Base-by-base conservation (phyloP, 2,888 invertebrate genomes). In the Tortricodes alternella region DNA sequence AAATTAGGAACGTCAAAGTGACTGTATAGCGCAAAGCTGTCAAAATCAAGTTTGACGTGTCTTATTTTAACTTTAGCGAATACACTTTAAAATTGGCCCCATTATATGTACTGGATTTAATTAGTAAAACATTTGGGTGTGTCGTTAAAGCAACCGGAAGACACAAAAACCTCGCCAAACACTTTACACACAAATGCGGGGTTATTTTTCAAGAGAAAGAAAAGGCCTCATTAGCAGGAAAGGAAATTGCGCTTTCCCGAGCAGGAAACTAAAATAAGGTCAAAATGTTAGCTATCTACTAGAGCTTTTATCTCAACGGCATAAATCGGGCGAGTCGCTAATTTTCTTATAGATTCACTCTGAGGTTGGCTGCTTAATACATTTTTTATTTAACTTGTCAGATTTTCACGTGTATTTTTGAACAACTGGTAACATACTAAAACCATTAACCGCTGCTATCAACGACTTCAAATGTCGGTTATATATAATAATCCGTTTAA, bases 151-250 rank as follows among this genome's bases (percentile, higher is more conserved):
- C 34, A 46, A 59, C 58, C 53, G 50, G 58, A 61, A 61, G 53
- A 51, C 49, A 51, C 52, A 58, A 64, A 63, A 61, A 61, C 53
- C 44, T 63, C 62, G 61, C 62, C 59, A 60, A 64, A 64, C 69
- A 68, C 66, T 70, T 66, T 66, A 67, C 62, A 66, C 66, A 70
- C 66, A 70, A 74, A 76, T 76, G 75, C 72, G 71, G 70, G 71
- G 73, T 46, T 50, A 50, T 50, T 51, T 51, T 51, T 56, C 49
- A 50, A 76, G 74, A 70, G 76, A 80, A 80, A 88, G 85, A 83
- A 85, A 84, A 81, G 80, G 76, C 74, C 86, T 89, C 89, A 87
- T 89, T 89, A 89, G 85, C 76, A 85, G 81, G 83, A 78, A 82
- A 79, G 88, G 88, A 89, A 89, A 87, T 88, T 89, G 87, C 88